Percentiles rank a stretch among this genome's conserved stretches.
These are phyloP conservation scores for Holothuria leucospilota DNA, from an alignment of 53 echinoderm and acorn worm species.

Conservation along the genomic window DNA sequence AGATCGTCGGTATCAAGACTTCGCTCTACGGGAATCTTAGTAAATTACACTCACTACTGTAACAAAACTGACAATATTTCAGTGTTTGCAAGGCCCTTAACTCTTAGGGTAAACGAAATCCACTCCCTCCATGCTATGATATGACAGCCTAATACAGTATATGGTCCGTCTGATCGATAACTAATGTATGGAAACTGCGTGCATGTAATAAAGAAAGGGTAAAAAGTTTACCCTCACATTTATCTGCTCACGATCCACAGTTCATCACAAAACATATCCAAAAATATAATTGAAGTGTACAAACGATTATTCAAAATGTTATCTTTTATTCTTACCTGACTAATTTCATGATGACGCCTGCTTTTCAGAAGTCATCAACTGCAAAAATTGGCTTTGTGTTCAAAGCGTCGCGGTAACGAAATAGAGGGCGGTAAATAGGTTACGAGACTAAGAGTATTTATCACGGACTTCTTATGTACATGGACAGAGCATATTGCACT, in stretches of 20 bases:
- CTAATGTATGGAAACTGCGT: neutral
- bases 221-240: neutral
- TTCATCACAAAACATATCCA: neutral
- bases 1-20: too few species aligned
- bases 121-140: too few species aligned
- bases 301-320: too few species aligned
- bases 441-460: too few species aligned
- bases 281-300: neutral
- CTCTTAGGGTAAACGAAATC: too few species aligned
- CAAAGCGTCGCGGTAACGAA: constrained; percentile 44
- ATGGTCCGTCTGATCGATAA: constrained; percentile 38
- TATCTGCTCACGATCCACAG: neutral
- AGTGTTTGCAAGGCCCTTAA: too few species aligned
- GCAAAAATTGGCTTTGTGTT: constrained; percentile 35
- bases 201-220: neutral
- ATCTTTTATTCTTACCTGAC: constrained; percentile 63
- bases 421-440: constrained; percentile 9
- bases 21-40: too few species aligned
- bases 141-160: too few species aligned
- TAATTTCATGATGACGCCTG: constrained; percentile 80
- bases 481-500: too few species aligned
- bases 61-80: too few species aligned
- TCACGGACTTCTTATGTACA: too few species aligned
- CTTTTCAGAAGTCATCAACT: constrained; percentile 47
- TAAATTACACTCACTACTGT: too few species aligned